Base-by-base conservation (phyloP, 2,113 vertebrate genomes). In the Corydoras maculifer region DNA sequence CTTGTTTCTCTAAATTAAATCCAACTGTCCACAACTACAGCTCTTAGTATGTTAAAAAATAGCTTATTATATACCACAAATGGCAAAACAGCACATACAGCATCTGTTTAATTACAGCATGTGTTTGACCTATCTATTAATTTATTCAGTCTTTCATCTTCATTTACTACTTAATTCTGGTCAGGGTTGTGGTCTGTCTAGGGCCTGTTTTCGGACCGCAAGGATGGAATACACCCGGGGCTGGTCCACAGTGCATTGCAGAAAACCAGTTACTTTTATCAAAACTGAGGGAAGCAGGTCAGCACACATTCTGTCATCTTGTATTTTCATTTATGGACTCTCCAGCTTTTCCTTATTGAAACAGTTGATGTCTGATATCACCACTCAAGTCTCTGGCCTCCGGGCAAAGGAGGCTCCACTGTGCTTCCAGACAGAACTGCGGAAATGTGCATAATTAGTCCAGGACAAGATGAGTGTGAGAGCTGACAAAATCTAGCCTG, bases 381-480 rank as follows among this genome's bases (percentile, higher is more conserved):
- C 76, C 81, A 68, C 74, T 81, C 69, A 75, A 55, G 77, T 78
- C 74, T 84, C 75, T 81, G 70, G 63, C 82, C 82, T 72, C 59
- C 72, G 57, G 84, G 83, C 78, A 62, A 50, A 25, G 75, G 66
- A 77, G 76, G 53, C 74, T 69, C 69, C 61, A 68, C 15, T 77
- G 79, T 60, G 76, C 76, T 80, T 74, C 80, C 78, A 86, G 82
- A 84, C 80, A 78, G 80, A 70, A 72, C 70, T 83, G 75, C 80
- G 80, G 75, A 86, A 84, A 84, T 75, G 63, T 51, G 77, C 59
- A 70, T 83, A 84, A 88, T 86, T 86, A 86, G 79, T 86, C 68
- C 55, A 78, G 86, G 68, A 78, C 72, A 77, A 74, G 43, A 66
- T 65, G 78, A 84, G 77, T 75, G 64, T 75, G 59, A 35, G 64